These are phyloP conservation scores for Papilio glaucus DNA, from an alignment of 1,140 invertebrate species.

Conservation along the genomic window DNA sequence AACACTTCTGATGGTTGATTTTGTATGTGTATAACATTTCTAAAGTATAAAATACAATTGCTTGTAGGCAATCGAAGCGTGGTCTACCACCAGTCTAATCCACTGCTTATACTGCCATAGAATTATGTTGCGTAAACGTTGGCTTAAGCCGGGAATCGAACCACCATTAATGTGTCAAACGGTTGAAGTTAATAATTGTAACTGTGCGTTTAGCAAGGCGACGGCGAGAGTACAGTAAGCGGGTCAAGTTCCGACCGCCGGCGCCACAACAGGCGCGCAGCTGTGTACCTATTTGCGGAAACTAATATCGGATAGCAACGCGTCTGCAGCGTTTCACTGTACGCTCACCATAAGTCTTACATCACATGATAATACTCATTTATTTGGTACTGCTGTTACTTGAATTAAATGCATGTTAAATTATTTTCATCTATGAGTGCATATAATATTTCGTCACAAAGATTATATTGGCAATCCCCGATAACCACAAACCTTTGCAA, in stretches of 20 bases:
- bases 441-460: too few species aligned
- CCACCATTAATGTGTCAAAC: slow-evolving; percentile 5
- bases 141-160: background rate
- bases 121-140: background rate
- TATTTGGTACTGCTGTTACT: too few species aligned
- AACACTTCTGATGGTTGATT: too few species aligned
- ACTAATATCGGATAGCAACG: slow-evolving; percentile 48
- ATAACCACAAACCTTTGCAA: too few species aligned
- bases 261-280: slow-evolving; percentile 58
- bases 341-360: slow-evolving; percentile 22
- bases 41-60: too few species aligned
- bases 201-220: background rate
- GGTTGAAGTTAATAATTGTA: slow-evolving; percentile 30
- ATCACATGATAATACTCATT: background rate
- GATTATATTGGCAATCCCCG: too few species aligned
- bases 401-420: background rate
- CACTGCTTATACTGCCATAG: background rate
- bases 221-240: slow-evolving; percentile 38
- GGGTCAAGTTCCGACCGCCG: slow-evolving; percentile 50
- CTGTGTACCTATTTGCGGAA: slow-evolving; percentile 62
- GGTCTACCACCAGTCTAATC: background rate
- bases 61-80: background rate
- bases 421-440: too few species aligned
- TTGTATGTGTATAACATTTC: too few species aligned
- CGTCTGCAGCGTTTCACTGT: slow-evolving; percentile 36